Conservation (phyloP, 1,140 invertebrate species). For the Hetaerina americana region DNA sequence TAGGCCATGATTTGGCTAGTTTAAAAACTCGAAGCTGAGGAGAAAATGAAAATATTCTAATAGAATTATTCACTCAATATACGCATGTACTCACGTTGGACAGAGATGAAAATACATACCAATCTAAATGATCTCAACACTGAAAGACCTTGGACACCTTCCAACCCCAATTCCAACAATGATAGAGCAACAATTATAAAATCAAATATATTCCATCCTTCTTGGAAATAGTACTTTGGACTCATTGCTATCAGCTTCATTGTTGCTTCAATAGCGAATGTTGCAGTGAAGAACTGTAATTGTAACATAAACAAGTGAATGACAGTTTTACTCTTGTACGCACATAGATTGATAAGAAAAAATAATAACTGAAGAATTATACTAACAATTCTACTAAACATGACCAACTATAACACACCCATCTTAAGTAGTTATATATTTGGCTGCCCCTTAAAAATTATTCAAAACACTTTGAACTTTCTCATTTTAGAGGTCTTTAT, state of each 20-base stretch:
- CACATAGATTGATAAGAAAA: too few relatives aligned
- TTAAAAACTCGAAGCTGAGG: slow-evolving; percentile 95
- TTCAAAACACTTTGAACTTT: too few relatives aligned
- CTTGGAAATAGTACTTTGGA: slow-evolving; percentile 95
- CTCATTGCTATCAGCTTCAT: slow-evolving; percentile 94
- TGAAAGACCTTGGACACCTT: slow-evolving; percentile 88
- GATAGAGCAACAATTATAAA: slow-evolving; percentile 95
- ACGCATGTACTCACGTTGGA: background rate
- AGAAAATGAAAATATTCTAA: too few relatives aligned
- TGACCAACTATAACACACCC: too few relatives aligned
- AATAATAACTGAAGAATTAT: too few relatives aligned
- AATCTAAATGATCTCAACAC: slow-evolving; percentile 95
- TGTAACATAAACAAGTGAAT: too few relatives aligned
- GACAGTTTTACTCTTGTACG: too few relatives aligned
- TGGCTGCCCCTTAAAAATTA: too few relatives aligned
- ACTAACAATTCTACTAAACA: too few relatives aligned
- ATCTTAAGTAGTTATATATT: too few relatives aligned
- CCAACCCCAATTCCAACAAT: slow-evolving; percentile 80
- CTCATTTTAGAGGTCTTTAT: too few relatives aligned
- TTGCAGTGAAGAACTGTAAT: slow-evolving; percentile 93
- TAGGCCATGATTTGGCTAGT: slow-evolving; percentile 97
- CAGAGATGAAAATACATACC: slow-evolving; percentile 48
- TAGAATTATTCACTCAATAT: background rate
- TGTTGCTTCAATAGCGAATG: slow-evolving; percentile 92
- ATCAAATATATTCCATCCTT: slow-evolving; percentile 98